These are phyloP conservation scores for Okamejei kenojei DNA, from an alignment of 2,797 vertebrate species.

Conservation along the genomic window DNA sequence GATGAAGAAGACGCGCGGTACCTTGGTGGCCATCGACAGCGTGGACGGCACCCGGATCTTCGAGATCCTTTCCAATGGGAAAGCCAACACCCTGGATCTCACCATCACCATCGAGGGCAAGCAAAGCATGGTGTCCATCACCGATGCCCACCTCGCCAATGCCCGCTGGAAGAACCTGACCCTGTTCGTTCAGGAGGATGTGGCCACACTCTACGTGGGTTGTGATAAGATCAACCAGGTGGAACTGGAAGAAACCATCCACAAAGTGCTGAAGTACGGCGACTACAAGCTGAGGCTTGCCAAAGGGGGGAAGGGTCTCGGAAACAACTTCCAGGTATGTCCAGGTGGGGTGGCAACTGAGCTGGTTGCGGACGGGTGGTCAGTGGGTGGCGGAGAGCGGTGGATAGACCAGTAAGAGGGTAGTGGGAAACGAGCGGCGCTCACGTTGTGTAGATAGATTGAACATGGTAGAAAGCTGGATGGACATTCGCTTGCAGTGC, in stretches of 20 bases:
- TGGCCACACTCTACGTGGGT: constrained; percentile 81
- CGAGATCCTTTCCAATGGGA: constrained; percentile 86
- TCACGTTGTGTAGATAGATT: not conserved
- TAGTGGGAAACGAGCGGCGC: no score
- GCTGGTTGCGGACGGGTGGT: not conserved
- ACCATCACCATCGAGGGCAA: constrained; percentile 69
- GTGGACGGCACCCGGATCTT: constrained; percentile 78
- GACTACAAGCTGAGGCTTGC: constrained; percentile 68
- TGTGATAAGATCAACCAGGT: constrained; percentile 83
- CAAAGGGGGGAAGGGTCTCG: constrained; percentile 68
- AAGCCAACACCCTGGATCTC: constrained; percentile 81
- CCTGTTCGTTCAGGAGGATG: constrained; percentile 87
- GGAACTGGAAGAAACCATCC: constrained; percentile 82
- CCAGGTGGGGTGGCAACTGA: not conserved
- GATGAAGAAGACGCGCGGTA: constrained; percentile 76
- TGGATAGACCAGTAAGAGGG: not conserved
- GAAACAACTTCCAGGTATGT: constrained; percentile 85
- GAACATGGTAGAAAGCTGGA: not conserved
- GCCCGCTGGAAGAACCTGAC: constrained; percentile 94
- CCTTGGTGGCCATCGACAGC: constrained; percentile 75
- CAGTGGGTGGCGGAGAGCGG: not conserved
- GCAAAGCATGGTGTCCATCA: constrained; percentile 79
- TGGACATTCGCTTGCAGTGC: no score
- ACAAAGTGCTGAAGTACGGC: constrained; percentile 74
- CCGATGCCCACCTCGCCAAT: constrained; percentile 76